These are phyloP conservation scores for Actinostola sp. DNA, from an alignment of 92 coral and sea anemone genomes.

Conservation along the genomic window DNA sequence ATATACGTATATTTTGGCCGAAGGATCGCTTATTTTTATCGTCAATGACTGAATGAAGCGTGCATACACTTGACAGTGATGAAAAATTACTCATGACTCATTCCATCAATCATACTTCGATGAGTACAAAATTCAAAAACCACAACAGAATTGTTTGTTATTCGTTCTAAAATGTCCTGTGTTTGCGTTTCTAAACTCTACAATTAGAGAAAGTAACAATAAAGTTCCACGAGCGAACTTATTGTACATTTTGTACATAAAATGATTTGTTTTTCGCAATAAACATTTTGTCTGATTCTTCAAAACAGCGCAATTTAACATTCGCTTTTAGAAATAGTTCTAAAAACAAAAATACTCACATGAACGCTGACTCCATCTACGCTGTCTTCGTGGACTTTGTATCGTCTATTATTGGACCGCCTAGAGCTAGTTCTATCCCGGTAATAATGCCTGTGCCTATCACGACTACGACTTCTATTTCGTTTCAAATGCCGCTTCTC, in stretches of 20 bases:
- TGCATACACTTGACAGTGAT: too few species aligned
- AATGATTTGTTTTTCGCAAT: background rate
- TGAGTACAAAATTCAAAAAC: too few species aligned
- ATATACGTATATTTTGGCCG: too few species aligned
- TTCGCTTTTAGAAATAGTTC: background rate
- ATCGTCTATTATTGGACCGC: slow-evolving; percentile 68
- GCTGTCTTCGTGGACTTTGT: slow-evolving; percentile 62
- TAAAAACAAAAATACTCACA: slow-evolving; percentile 19
- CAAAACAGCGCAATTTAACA: background rate
- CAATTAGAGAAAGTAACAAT: too few species aligned
- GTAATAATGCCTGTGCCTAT: slow-evolving; percentile 61
- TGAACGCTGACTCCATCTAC: slow-evolving; percentile 40
- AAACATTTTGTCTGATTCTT: background rate
- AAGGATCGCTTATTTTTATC: too few species aligned
- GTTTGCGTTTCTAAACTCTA: background rate
- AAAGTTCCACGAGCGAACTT: too few species aligned
- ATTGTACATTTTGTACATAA: background rate
- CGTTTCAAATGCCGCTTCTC: slow-evolving; percentile 48
- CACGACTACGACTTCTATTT: slow-evolving; percentile 76
- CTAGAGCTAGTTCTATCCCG: slow-evolving; percentile 64
- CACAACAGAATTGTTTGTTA: too few species aligned
- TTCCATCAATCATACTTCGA: too few species aligned
- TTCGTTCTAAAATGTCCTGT: background rate
- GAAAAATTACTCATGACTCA: too few species aligned
- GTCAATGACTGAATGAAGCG: too few species aligned